phyloP scores from a whole-genome alignment of 1,140 invertebrate species.

The Drosophila takahashii region DNA sequence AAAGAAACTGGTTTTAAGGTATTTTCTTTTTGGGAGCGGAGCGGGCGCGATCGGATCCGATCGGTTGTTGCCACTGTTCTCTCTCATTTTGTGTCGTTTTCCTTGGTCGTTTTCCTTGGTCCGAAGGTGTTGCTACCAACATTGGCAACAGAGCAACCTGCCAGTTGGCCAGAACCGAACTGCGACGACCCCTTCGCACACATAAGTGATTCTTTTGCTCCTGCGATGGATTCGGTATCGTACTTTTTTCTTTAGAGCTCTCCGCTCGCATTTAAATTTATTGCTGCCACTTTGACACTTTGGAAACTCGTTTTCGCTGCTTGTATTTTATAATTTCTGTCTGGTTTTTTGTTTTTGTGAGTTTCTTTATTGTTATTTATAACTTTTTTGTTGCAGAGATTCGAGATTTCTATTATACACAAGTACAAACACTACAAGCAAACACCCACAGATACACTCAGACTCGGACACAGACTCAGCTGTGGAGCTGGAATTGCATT shows the following conservation, averaged over 20 bases:
- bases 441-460: not conserved
- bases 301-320: slow-evolving; percentile 65
- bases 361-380: slow-evolving; percentile 17
- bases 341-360: slow-evolving; percentile 29
- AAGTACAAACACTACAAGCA: slow-evolving; percentile 32
- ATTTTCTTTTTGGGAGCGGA: slow-evolving; percentile 70
- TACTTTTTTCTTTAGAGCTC: slow-evolving; percentile 11
- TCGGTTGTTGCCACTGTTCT: slow-evolving; percentile 57
- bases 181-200: slow-evolving; percentile 45
- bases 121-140: slow-evolving; percentile 54
- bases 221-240: slow-evolving; percentile 30
- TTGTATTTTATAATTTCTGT: slow-evolving; percentile 52
- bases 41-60: slow-evolving; percentile 36
- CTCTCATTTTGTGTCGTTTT: slow-evolving; percentile 39
- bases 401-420: slow-evolving; percentile 68
- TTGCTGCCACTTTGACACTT: slow-evolving; percentile 77
- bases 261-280: slow-evolving; percentile 65
- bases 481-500: slow-evolving; percentile 58
- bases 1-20: slow-evolving; percentile 84
- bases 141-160: slow-evolving; percentile 68
- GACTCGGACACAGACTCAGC: slow-evolving; percentile 14
- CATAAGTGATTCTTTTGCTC: slow-evolving; percentile 78
- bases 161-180: slow-evolving; percentile 41
- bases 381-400: slow-evolving; percentile 60
- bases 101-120: slow-evolving; percentile 20